Conservation (phyloP, 1,140 invertebrate genomes). For the Drosophila navojoa region DNA sequence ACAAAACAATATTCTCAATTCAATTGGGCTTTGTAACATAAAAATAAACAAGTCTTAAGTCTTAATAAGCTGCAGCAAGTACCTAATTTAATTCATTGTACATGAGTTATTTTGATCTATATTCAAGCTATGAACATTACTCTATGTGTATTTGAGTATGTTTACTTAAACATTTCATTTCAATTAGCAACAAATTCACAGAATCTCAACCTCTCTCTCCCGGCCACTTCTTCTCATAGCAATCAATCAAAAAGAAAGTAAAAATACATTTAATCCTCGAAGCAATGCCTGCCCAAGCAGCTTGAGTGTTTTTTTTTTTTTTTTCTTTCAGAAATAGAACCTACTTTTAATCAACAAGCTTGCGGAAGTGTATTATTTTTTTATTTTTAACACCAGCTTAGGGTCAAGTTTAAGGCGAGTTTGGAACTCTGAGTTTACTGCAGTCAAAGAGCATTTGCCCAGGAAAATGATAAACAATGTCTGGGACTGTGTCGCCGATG, state of each 20-base stretch:
- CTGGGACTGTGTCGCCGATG: conserved; percentile 37
- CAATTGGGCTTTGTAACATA: no score
- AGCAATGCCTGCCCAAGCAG: not conserved
- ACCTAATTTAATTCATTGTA: no score
- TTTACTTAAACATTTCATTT: no score
- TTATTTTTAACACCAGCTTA: conserved; percentile 3
- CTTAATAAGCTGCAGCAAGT: no score
- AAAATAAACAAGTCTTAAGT: no score
- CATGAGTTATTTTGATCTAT: no score
- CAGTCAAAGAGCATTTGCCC: conserved; percentile 48
- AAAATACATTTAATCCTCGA: not conserved
- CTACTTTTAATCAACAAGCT: conserved; percentile 36
- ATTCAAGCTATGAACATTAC: no score
- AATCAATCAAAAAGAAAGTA: conserved; percentile 1
- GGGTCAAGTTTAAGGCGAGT: conserved; percentile 22
- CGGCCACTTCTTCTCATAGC: no score
- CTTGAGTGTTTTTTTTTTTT: not conserved
- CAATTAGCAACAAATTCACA: not conserved
- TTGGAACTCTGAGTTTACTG: conserved; percentile 2
- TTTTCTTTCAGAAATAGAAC: not conserved
- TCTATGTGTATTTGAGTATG: no score
- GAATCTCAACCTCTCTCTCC: not conserved
- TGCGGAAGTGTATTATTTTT: conserved; percentile 3
- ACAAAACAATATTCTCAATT: no score
- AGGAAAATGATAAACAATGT: conserved; percentile 60